phyloP scores from a whole-genome alignment of 1,140 invertebrate genomes.

The Prorops nasuta region DNA sequence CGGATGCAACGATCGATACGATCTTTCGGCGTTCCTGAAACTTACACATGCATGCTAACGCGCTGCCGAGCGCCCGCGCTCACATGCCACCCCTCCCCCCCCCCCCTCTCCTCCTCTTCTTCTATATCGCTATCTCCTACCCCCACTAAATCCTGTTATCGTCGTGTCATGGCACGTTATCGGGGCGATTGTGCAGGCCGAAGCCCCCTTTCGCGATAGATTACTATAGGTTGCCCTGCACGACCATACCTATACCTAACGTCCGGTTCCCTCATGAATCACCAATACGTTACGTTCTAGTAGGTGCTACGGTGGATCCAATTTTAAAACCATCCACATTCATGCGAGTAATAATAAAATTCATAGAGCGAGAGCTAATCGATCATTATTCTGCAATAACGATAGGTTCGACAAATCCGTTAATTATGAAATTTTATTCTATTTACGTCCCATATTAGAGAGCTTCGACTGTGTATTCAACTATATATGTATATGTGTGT shows the following conservation, averaged over 20 bases:
- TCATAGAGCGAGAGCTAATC: too few species aligned
- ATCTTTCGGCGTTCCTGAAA: conserved; percentile 22
- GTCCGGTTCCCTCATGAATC: conserved; percentile 27
- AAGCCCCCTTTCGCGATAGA: conserved; percentile 36
- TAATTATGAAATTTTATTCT: too few species aligned
- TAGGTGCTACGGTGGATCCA: conserved; percentile 25
- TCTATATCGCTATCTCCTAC: not conserved
- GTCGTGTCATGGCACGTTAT: conserved; percentile 33
- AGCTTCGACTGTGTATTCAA: too few species aligned
- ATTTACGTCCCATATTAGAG: too few species aligned
- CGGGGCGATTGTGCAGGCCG: conserved; percentile 30
- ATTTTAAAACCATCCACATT: conserved; percentile 19
- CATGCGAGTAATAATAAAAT: conserved; percentile 15
- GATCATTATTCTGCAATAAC: too few species aligned
- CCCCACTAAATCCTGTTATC: conserved; percentile 33
- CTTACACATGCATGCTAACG: not conserved
- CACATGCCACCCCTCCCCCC: not conserved
- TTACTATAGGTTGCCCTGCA: conserved; percentile 25
- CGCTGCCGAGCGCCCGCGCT: not conserved
- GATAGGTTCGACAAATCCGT: too few species aligned
- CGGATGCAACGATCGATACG: conserved; percentile 26
- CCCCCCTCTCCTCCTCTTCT: conserved; percentile 3
- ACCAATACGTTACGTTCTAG: conserved; percentile 12
- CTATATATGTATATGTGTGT: too few species aligned
- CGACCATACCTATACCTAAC: conserved; percentile 25